Evolutionary conservation across 2,888 invertebrate species (phyloP), one percentile per base, ranked within the genome.

Genomic region (Morpho helenor): DNA sequence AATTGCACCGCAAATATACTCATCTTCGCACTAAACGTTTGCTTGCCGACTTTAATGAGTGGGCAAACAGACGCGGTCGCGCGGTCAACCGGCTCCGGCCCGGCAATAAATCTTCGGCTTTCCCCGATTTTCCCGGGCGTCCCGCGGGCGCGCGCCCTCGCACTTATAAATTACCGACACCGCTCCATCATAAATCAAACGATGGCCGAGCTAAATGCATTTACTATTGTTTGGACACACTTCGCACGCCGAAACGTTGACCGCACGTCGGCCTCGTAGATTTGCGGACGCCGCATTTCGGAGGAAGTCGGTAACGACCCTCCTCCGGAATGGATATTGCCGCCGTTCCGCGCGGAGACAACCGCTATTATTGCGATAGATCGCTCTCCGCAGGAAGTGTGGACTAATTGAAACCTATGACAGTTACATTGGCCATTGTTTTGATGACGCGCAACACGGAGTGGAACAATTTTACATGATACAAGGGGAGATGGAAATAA

Each of bases 161-260:
- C 87, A 85, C 86, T 87, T 89, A 88, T 89, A 90, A 89, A 90
- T 89, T 87, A 88, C 87, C 84, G 78, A 86, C 89, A 88, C 86
- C 85, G 85, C 86, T 85, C 78, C 75, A 77, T 85, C 75, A 88
- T 90, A 88, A 89, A 90, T 89, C 88, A 63, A 59, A 85, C 83
- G 84, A 87, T 82, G 81, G 78, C 75, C 76, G 70, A 73, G 78
- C 84, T 86, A 87, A 89, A 87, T 89, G 87, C 85, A 82, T 86
- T 88, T 85, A 87, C 86, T 84, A 88, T 88, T 88, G 87, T 89
- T 87, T 80, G 84, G 84, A 82, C 80, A 82, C 83, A 83, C 83
- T 80, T 82, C 76, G 75, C 72, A 78, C 77, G 77, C 77, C 67
- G 60, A 63, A 60, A 53, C 61, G 58, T 58, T 62, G 66, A 67